These are phyloP conservation scores for Chloroceryle amazona DNA, from an alignment of 2,797 vertebrate species.

Conservation along the genomic window DNA sequence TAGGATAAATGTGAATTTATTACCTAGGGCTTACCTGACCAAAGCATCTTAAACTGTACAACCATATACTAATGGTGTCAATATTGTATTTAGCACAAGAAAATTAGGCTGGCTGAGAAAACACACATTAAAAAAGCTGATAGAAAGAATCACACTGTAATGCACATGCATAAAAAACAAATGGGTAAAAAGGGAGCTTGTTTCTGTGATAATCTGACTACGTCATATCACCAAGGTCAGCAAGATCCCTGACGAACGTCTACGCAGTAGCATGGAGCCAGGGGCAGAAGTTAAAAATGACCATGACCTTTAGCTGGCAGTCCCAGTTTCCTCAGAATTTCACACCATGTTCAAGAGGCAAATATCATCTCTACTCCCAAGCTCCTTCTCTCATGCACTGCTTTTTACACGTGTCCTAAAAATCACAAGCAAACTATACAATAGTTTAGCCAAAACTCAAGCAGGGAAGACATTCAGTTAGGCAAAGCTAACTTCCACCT, in stretches of 20 bases:
- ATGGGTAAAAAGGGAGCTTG: background rate
- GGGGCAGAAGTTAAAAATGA: constrained; percentile 43
- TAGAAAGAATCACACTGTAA: background rate
- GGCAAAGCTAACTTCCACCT: background rate
- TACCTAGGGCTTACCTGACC: background rate
- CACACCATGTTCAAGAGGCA: background rate
- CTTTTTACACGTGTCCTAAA: background rate
- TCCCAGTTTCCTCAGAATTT: constrained; percentile 19
- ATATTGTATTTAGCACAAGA: background rate
- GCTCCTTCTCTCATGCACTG: background rate
- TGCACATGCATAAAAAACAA: background rate
- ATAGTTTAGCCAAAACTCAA: background rate
- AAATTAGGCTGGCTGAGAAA: background rate
- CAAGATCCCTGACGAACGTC: background rate
- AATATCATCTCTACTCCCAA: background rate
- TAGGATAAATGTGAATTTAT: background rate
- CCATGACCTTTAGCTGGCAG: constrained; percentile 55
- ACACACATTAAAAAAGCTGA: background rate
- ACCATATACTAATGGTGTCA: background rate
- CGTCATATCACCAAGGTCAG: background rate
- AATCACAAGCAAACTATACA: background rate
- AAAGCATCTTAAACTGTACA: background rate
- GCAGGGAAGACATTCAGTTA: background rate
- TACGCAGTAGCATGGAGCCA: background rate
- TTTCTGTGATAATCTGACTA: background rate